phyloP scores from a whole-genome alignment of 2,797 vertebrate genomes.

The Buceros bicornis region DNA sequence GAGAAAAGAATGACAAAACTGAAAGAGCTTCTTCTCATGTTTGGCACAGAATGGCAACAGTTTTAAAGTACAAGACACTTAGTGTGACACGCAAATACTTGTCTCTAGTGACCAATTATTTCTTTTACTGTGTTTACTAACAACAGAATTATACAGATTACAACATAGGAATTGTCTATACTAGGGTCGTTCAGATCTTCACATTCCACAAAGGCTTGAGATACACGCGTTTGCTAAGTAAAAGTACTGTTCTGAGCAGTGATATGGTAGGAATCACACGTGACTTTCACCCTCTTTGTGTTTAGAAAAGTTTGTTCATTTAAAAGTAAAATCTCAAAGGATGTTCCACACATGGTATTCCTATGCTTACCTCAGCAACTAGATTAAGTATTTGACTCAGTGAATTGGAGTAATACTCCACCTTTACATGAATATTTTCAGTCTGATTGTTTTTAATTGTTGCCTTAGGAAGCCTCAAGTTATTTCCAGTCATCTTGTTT shows the following conservation, averaged over 20 bases:
- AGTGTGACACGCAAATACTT: not conserved
- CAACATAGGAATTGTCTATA: not conserved
- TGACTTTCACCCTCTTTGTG: not conserved
- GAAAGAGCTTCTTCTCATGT: not conserved
- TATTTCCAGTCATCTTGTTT: conserved; percentile 11
- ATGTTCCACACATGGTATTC: not conserved
- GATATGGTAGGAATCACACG: not conserved
- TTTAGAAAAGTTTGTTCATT: not conserved
- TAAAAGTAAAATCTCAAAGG: not conserved
- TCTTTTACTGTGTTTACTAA: not conserved
- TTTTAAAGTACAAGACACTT: not conserved
- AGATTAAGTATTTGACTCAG: not conserved
- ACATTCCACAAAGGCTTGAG: not conserved
- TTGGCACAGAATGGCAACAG: not conserved
- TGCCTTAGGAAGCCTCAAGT: not conserved
- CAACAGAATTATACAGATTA: not conserved
- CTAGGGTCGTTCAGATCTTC: not conserved
- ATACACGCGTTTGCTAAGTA: not conserved
- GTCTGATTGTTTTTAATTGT: not conserved
- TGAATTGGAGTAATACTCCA: not conserved
- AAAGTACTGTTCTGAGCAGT: not conserved
- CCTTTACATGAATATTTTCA: not conserved
- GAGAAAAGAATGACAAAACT: not conserved
- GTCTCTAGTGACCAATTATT: not conserved
- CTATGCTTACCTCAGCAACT: not conserved